Evolutionary conservation across 2,113 vertebrate species (phyloP).

Genomic region (Corythornis cristatus): DNA sequence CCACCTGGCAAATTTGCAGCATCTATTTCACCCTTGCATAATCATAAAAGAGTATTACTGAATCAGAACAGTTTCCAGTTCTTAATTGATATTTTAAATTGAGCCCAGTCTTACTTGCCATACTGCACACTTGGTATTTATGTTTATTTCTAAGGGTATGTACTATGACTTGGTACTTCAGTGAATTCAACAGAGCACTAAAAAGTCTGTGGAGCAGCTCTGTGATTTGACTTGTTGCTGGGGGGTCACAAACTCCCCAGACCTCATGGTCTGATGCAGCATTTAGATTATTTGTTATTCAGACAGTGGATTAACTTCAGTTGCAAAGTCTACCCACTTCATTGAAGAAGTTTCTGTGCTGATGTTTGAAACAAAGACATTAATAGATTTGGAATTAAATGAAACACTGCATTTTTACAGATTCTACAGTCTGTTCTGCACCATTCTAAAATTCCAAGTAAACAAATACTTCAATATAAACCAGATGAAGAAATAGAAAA

Average conservation of each 20-base stretch:
- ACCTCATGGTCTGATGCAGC: not conserved
- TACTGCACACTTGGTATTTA: not conserved
- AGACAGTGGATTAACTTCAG: not conserved
- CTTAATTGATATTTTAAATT: not conserved
- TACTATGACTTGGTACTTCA: not conserved
- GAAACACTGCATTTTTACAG: not conserved
- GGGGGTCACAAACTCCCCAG: not conserved
- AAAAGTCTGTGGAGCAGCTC: not conserved
- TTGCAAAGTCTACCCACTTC: not conserved
- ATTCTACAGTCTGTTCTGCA: too few relatives aligned
- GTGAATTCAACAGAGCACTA: not conserved
- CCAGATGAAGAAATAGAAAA: conserved; percentile 6
- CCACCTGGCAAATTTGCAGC: not conserved
- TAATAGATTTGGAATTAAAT: not conserved
- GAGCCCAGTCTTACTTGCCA: not conserved
- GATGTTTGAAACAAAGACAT: not conserved
- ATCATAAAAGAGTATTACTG: not conserved
- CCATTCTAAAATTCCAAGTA: not conserved
- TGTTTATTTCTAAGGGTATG: not conserved
- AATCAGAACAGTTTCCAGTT: not conserved
- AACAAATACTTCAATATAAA: not conserved
- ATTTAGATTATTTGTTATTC: too few relatives aligned
- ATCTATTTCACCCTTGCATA: not conserved
- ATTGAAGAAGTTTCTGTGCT: not conserved
- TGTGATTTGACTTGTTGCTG: not conserved